Evolutionary conservation across 2,113 vertebrate species (phyloP).

Genomic region (Microcebus lehilahytsara): DNA sequence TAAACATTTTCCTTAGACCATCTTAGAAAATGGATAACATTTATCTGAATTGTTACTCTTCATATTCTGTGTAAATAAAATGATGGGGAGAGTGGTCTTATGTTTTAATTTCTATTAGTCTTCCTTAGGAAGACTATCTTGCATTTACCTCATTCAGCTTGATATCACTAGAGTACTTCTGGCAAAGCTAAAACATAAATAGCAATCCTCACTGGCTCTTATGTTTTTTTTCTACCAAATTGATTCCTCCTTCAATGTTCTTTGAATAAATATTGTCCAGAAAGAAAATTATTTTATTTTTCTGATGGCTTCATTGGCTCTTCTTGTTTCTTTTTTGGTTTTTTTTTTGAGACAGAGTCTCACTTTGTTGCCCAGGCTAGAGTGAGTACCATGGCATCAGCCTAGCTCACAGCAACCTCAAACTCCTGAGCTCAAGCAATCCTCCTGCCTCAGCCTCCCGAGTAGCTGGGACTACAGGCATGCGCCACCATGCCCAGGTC

Average conservation of each 20-base stretch:
- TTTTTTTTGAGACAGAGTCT: no score
- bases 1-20: slow-evolving; percentile 26
- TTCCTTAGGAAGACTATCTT: slow-evolving; percentile 23
- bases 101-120: slow-evolving; percentile 34
- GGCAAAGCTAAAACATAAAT: slow-evolving; percentile 15
- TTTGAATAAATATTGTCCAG: slow-evolving; percentile 48
- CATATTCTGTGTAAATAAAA: neutral
- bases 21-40: slow-evolving; percentile 16
- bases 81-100: neutral
- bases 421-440: no score
- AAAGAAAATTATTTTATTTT: slow-evolving; percentile 53
- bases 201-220: neutral
- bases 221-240: slow-evolving; percentile 19
- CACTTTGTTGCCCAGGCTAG: no score
- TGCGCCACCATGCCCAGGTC: no score
- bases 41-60: slow-evolving; percentile 50
- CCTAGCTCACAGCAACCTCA: no score
- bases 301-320: slow-evolving; percentile 5
- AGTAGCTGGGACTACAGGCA: no score
- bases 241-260: neutral
- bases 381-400: no score
- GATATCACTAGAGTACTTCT: neutral
- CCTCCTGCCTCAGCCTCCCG: no score
- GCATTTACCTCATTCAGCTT: neutral
- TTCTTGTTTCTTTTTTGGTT: slow-evolving; percentile 42